Percentiles rank a stretch among this genome's conserved stretches.
These are phyloP conservation scores for Oxyura jamaicensis DNA, from an alignment of 2,113 vertebrate species.

Conservation along the genomic window DNA sequence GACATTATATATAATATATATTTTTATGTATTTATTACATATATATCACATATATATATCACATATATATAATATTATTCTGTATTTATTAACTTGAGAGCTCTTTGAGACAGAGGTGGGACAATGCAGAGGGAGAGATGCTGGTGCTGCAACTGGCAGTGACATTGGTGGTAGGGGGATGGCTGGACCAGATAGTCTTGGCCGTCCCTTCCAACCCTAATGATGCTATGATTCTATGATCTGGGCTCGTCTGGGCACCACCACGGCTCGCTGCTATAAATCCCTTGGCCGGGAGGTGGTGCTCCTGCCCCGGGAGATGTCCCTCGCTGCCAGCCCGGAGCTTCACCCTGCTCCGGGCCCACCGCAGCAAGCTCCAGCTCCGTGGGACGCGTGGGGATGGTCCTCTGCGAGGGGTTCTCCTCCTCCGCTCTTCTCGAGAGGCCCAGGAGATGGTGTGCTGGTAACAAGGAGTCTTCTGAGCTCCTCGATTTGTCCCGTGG, in stretches of 20 bases:
- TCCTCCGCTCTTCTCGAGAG: neutral
- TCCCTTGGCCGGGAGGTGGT: conserved; percentile 53
- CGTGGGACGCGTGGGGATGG: neutral
- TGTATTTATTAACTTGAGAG: neutral
- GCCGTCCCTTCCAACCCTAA: no score
- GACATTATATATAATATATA: no score
- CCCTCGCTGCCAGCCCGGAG: neutral
- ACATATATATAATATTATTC: no score
- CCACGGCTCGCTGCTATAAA: neutral
- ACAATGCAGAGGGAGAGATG: neutral
- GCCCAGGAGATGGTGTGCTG: neutral
- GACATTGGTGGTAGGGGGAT: no score
- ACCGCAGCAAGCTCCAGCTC: fast-evolving
- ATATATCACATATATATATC: no score
- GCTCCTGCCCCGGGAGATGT: conserved; percentile 36
- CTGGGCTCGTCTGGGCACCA: fast-evolving
- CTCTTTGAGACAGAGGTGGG: neutral
- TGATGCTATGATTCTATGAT: no score
- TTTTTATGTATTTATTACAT: no score
- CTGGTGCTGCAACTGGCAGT: neutral
- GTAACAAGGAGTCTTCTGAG: neutral
- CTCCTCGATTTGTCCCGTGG: neutral
- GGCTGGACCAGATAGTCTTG: no score
- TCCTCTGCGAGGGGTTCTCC: neutral
- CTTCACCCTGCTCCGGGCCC: neutral